These are phyloP conservation scores for Bryconaethiops microstoma DNA, from an alignment of 2,797 vertebrate species.

Conservation along the genomic window DNA sequence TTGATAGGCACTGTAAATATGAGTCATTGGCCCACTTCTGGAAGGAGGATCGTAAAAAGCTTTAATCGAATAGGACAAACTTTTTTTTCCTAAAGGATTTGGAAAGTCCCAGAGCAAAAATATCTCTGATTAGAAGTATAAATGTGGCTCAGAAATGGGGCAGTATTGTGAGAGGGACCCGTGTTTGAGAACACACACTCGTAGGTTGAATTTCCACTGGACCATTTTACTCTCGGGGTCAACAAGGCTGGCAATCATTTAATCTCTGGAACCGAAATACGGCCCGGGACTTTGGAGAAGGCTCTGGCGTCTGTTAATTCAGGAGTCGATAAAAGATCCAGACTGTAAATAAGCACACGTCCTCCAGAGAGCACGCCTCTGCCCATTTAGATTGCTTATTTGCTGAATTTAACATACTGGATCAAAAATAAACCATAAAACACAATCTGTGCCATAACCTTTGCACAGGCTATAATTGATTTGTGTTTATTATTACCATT, in stretches of 20 bases:
- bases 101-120: slow-evolving; percentile 3
- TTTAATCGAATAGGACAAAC: slow-evolving; percentile 9
- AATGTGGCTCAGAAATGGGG: slow-evolving; percentile 21
- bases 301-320: not conserved
- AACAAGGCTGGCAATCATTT: not conserved
- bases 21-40: not conserved
- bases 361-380: too few relatives aligned
- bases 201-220: not conserved
- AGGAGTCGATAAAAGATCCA: too few relatives aligned
- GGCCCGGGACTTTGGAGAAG: not conserved
- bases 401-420: too few relatives aligned
- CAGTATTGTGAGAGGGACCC: not conserved
- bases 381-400: too few relatives aligned
- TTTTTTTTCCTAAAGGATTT: slow-evolving; percentile 16
- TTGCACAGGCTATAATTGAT: too few relatives aligned
- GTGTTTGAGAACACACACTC: not conserved
- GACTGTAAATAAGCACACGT: too few relatives aligned
- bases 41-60: not conserved
- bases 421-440: too few relatives aligned
- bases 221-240: not conserved
- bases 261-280: not conserved
- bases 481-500: too few relatives aligned
- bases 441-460: too few relatives aligned
- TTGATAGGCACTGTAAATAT: not conserved
- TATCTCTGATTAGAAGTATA: slow-evolving; percentile 17